These are phyloP conservation scores for Amazona ochrocephala DNA, from an alignment of 2,797 vertebrate genomes.

Conservation along the genomic window DNA sequence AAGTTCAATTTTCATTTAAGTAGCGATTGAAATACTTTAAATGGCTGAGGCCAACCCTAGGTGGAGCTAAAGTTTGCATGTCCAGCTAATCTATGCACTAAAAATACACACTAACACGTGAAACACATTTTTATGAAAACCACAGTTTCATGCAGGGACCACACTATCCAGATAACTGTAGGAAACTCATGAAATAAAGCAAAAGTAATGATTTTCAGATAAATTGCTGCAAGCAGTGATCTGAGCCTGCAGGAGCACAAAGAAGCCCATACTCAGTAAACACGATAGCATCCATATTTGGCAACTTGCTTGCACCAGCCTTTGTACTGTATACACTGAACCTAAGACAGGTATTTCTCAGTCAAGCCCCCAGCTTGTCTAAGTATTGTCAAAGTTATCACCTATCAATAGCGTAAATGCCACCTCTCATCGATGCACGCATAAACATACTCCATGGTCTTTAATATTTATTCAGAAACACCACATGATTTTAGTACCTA, in stretches of 20 bases:
- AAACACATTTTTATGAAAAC: neutral
- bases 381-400: neutral
- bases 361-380: neutral
- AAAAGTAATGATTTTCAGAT: neutral
- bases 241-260: neutral
- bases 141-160: neutral
- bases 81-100: neutral
- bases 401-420: neutral
- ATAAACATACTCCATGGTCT: neutral
- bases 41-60: neutral
- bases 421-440: neutral
- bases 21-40: neutral
- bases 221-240: neutral
- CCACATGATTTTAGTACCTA: neutral
- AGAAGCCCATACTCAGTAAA: neutral
- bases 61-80: constrained; percentile 12
- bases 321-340: neutral
- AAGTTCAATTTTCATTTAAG: neutral
- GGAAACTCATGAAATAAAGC: neutral
- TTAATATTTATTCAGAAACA: neutral
- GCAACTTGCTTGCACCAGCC: neutral
- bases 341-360: neutral
- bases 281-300: fast-evolving
- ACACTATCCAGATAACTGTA: neutral
- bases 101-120: neutral